These are phyloP conservation scores for Hyperoodon ampullatus DNA, from an alignment of 2,113 vertebrate genomes.

Conservation along the genomic window DNA sequence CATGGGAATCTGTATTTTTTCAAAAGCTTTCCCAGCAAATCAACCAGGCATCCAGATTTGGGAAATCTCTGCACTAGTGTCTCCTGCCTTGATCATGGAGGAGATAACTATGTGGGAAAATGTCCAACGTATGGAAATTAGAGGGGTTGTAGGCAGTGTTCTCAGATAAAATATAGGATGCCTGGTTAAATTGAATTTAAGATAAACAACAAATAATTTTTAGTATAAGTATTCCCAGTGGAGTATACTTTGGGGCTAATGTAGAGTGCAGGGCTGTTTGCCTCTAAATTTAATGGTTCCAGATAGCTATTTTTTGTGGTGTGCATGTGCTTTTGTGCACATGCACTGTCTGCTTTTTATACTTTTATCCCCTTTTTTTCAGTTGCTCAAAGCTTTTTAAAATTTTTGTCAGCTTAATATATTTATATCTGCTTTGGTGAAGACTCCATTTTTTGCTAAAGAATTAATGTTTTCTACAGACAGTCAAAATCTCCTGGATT, in stretches of 20 bases:
- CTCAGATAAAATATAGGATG: constrained; percentile 7
- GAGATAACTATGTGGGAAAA: not conserved
- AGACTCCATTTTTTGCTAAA: constrained; percentile 89
- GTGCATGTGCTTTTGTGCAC: not conserved
- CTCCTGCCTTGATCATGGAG: not conserved
- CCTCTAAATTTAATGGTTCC: not conserved
- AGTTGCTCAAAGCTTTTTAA: not conserved
- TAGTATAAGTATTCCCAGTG: not conserved
- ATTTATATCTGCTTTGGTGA: constrained; percentile 88
- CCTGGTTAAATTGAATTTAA: constrained; percentile 11
- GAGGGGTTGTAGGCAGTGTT: not conserved
- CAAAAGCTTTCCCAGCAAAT: not conserved
- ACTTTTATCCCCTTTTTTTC: not conserved
- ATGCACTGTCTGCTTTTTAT: not conserved
- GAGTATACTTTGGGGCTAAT: not conserved
- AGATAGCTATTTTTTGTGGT: not conserved
- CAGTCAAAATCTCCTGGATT: constrained; percentile 94
- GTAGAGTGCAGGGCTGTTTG: not conserved
- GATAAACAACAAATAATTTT: constrained; percentile 7
- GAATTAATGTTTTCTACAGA: constrained; percentile 94
- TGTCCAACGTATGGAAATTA: not conserved
- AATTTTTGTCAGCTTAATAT: not conserved
- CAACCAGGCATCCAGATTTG: not conserved
- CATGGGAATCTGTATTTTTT: not conserved
- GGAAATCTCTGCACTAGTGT: not conserved